Base-by-base conservation (phyloP, 2,113 vertebrate species). In the Pelodiscus sinensis region DNA sequence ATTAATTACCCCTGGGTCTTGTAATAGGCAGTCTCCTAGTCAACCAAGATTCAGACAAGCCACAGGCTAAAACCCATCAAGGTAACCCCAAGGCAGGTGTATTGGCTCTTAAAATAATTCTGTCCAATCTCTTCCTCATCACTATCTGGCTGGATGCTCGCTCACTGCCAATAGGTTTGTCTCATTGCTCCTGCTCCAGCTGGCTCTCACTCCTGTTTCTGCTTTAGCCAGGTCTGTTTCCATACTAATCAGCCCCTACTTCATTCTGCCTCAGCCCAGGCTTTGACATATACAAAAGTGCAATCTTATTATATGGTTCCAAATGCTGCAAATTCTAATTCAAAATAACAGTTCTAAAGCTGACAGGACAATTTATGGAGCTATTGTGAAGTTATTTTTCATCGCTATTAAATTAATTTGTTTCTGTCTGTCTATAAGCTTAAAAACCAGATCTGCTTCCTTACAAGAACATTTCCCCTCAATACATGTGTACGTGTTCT, bases 331-430 rank as follows among this genome's bases (percentile, higher is more conserved):
- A 55, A 86, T 73, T 9, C 75, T 58, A 38, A 84, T 88, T 75
- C 35, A 89, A 85, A 93, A 92, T 93, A 57, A 90, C 52, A 87
- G 90, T 94, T 94, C 52, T 87, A 90, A 81, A 31, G 11, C 6
- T 79, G 82, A 86, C 79, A 94, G 62, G 29, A 86, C 85, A 55
- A 94, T 89, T 83, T 92, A 89, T 81, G 85, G 94, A 79, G 11
- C 44, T 56, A 60, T 38, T 56, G 62, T 35, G 79, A 90, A 81
- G 38, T 89, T 82, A 65, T 86, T 94, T 92, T 89, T 71, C 79
- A 81, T 82, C 8, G 78, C 87, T 94, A 22, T 29, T 89, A 57
- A 82, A 79, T 88, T 11, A 1, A 2, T 90, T 94, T 92, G 19
- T 71, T 94, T 89, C 85, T 91, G 60, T 54, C 31, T 94, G 62